Base-by-base conservation (phyloP, 2,113 vertebrate genomes). In the Numenius arquata region DNA sequence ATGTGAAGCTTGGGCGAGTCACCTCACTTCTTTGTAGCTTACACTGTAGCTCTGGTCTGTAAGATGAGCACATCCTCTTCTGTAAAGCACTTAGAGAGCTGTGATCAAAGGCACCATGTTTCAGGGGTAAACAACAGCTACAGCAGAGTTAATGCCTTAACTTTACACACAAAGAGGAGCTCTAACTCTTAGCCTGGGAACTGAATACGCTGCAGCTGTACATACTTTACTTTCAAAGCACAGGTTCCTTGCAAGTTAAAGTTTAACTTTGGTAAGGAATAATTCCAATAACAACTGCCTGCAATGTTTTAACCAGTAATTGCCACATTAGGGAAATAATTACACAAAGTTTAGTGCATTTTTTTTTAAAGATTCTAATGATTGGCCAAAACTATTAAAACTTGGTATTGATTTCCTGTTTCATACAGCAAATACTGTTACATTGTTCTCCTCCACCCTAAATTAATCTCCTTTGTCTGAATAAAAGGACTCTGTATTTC, bases 221-320 rank as follows among this genome's bases (percentile, higher is more conserved):
- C 68, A 63, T 68, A 90, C 76, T 94, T 84, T 43, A 56, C 67
- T 93, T 95, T 90, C 83, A 96, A 67, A 90, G 82, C 83, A 56
- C 56, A 45, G 50, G 83, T 92, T 95, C 77, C 89, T 77, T 14
- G 12, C 80, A 88, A 93, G 93, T 96, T 96, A 95, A 96, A 90
- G 0, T 95, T 95, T 95, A 96, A 95, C 95, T 85, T 89, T 11
- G 38, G 32, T 73, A 45, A 59, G 82, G 76, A 91, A 50, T 56
- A 56, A 63, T 89, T 94, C 87, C 85, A 95, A 4, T 88, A 76
- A 85, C 71, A 85, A 75, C 66, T 88, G 70, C 25, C 74, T 91
- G 45, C 80, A 70, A 48, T 68, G 66, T 76, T 89, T 96, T 96
- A 89, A 66, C 70, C 45, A 88, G 80, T 88, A 93, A 91, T 88